Conservation (phyloP, 2,797 vertebrate species). For the Muraenolepis orangiensis region DNA sequence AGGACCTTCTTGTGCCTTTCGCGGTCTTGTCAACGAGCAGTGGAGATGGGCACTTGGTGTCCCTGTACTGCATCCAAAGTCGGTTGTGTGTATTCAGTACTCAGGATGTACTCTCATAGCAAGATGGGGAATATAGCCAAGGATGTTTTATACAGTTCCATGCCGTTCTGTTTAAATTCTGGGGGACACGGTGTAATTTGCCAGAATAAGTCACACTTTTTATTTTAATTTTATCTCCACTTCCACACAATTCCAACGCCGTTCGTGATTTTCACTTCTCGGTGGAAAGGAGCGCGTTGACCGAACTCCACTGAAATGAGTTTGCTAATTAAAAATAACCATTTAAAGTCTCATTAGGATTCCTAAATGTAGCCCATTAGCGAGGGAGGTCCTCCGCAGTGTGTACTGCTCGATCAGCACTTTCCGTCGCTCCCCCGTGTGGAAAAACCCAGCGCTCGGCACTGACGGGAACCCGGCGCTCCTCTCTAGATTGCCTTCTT, state of each 20-base stretch:
- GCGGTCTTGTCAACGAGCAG: neutral
- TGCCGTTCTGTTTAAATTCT: neutral
- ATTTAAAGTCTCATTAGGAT: neutral
- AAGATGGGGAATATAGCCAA: neutral
- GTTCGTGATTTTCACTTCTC: neutral
- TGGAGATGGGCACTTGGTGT: neutral
- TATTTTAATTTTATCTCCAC: neutral
- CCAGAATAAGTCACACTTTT: neutral
- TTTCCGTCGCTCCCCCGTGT: neutral
- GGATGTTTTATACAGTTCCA: neutral
- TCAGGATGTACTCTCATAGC: neutral
- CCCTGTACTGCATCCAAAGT: neutral
- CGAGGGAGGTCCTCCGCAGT: neutral
- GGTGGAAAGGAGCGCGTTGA: neutral
- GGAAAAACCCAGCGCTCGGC: conserved; percentile 6
- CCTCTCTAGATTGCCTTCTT: conserved; percentile 22
- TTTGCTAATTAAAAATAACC: neutral
- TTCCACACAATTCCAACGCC: neutral
- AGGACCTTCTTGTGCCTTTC: conserved; percentile 16
- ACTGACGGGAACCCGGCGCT: conserved; percentile 33
- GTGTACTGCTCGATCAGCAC: conserved; percentile 24
- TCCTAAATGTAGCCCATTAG: neutral
- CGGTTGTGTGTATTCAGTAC: neutral
- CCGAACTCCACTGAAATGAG: neutral
- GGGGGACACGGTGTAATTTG: neutral